A percentile compares a stretch with the other conserved stretches of the same genome.
These are phyloP conservation scores for Aspidiotus destructor DNA, from an alignment of 2,888 invertebrate species.

Conservation along the genomic window DNA sequence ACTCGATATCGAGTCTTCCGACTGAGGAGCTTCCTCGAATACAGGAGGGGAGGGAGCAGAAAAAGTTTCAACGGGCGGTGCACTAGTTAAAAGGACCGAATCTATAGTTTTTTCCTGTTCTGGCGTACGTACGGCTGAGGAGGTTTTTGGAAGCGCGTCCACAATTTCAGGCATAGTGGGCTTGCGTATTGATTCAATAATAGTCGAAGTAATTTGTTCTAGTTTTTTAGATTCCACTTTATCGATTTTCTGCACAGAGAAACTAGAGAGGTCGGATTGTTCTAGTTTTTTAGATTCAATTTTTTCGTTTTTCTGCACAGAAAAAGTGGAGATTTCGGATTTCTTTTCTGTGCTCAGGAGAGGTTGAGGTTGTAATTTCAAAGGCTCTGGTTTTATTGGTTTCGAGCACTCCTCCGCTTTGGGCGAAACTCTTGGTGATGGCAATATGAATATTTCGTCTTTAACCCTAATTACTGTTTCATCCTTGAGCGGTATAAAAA, in stretches of 20 bases:
- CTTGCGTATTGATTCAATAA: background rate
- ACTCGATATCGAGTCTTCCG: background rate
- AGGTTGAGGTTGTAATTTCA: background rate
- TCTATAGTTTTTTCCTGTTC: background rate
- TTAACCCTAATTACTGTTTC: constrained; percentile 8
- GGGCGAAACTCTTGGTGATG: background rate
- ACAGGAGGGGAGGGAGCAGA: background rate
- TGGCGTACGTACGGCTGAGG: background rate
- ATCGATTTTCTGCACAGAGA: too few species aligned
- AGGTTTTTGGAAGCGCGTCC: background rate
- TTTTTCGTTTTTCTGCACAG: background rate
- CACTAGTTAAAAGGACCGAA: background rate
- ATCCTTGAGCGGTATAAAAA: constrained; percentile 15
- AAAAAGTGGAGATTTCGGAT: background rate
- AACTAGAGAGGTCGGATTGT: too few species aligned
- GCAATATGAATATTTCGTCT: background rate
- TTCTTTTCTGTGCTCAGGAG: background rate
- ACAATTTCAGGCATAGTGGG: background rate
- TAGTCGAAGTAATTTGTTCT: too few species aligned
- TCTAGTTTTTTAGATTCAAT: too few species aligned
- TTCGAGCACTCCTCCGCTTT: background rate
- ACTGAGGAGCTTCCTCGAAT: background rate
- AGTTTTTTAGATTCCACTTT: too few species aligned
- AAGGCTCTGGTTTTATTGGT: background rate
- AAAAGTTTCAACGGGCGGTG: background rate